Evolutionary conservation across 2,888 invertebrate genomes (phyloP).

Genomic region (Pollenia amentaria): DNA sequence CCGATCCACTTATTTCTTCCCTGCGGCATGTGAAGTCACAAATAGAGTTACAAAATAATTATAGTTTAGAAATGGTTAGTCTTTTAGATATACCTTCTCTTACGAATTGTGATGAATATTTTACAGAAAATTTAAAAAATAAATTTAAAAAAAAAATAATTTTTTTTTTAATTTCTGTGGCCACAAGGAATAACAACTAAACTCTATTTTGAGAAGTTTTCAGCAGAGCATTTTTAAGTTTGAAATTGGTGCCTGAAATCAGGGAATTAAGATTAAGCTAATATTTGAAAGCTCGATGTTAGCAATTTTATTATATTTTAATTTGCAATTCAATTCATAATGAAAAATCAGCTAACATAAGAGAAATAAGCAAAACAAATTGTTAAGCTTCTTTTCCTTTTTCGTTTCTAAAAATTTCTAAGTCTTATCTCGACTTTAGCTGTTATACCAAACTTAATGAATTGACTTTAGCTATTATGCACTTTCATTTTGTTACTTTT

Average conservation of each 20-base stretch:
- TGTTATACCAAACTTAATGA: slow-evolving; percentile 44
- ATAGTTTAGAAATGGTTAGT: no score
- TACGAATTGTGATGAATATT: no score
- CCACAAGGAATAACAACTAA: slow-evolving; percentile 33
- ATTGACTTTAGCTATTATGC: slow-evolving; percentile 44
- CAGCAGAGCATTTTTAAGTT: slow-evolving; percentile 47
- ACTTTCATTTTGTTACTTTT: slow-evolving; percentile 46
- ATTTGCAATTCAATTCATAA: slow-evolving; percentile 33
- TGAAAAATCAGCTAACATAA: slow-evolving; percentile 47
- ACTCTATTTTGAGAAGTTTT: slow-evolving; percentile 39
- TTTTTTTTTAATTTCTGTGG: no score
- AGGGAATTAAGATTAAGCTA: slow-evolving; percentile 41
- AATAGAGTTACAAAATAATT: no score
- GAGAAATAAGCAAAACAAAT: no score
- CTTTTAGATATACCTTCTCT: no score
- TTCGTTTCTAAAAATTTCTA: slow-evolving; percentile 10
- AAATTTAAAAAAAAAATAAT: no score
- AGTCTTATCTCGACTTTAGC: slow-evolving; percentile 40
- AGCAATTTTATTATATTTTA: slow-evolving; percentile 51
- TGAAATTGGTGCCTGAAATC: slow-evolving; percentile 45
- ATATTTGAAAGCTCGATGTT: slow-evolving; percentile 43
- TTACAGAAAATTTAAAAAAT: no score
- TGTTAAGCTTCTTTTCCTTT: slow-evolving; percentile 13
- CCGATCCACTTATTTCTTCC: no score
- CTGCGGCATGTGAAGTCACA: no score